Evolutionary conservation across 2,797 vertebrate species (phyloP).

Genomic region (Numenius phaeopus): DNA sequence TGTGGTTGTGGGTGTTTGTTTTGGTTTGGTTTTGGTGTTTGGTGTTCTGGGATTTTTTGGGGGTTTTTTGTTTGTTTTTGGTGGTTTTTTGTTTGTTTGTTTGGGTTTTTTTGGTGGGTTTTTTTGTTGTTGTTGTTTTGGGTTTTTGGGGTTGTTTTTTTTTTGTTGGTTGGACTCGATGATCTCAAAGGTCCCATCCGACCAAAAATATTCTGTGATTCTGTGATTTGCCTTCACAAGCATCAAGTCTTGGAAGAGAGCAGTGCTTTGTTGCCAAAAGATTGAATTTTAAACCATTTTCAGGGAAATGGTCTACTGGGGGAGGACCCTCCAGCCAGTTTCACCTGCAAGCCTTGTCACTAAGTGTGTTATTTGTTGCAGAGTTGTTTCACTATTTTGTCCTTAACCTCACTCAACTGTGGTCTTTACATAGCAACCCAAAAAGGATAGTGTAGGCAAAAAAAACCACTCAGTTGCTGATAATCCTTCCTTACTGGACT

Average conservation of each 20-base stretch:
- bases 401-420: neutral
- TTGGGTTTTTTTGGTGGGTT: no score
- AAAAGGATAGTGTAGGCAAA: neutral
- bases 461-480: neutral
- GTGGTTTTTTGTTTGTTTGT: no score
- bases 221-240: neutral
- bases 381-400: neutral
- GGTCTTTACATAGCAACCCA: neutral
- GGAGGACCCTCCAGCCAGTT: neutral
- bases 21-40: no score
- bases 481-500: neutral
- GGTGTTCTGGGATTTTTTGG: no score
- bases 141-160: no score
- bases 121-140: no score
- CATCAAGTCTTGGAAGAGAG: neutral
- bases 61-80: no score
- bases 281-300: neutral
- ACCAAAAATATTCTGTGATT: no score
- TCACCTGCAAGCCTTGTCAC: neutral
- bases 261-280: neutral
- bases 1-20: no score
- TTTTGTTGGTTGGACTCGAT: no score
- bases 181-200: no score
- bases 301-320: neutral
- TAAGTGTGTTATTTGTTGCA: neutral